phyloP scores from a whole-genome alignment of 1,140 invertebrate species.

The Sinella curviseta region DNA sequence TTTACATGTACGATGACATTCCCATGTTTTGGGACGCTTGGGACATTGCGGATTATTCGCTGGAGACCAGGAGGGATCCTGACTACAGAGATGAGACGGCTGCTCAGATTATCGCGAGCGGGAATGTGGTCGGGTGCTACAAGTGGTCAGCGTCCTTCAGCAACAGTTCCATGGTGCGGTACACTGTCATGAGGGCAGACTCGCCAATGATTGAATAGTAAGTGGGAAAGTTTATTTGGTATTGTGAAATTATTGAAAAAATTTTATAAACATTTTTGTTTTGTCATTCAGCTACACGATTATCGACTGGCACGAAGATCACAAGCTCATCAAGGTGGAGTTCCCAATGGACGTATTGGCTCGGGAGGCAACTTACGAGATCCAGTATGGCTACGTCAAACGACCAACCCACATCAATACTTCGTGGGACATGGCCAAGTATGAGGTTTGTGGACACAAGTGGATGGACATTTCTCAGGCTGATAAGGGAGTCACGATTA shows the following conservation, averaged over 20 bases:
- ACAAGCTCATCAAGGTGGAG: slow-evolving; percentile 52
- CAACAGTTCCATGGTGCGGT: slow-evolving; percentile 55
- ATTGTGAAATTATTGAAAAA: too few relatives aligned
- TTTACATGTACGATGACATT: slow-evolving; percentile 60
- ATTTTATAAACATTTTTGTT: too few relatives aligned
- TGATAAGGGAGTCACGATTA: slow-evolving; percentile 57
- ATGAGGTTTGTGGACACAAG: slow-evolving; percentile 60
- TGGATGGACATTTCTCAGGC: slow-evolving; percentile 60
- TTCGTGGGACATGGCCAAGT: slow-evolving; percentile 61
- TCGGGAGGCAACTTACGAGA: slow-evolving; percentile 57
- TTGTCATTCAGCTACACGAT: slow-evolving; percentile 60
- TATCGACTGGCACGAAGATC: slow-evolving; percentile 34
- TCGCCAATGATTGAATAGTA: slow-evolving; percentile 50
- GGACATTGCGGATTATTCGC: slow-evolving; percentile 57
- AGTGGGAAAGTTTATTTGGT: not conserved
- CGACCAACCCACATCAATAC: slow-evolving; percentile 61
- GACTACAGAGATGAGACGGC: slow-evolving; percentile 28
- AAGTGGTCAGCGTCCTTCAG: slow-evolving; percentile 54
- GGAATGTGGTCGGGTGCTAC: slow-evolving; percentile 53
- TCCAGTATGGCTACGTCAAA: slow-evolving; percentile 58
- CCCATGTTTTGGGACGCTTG: slow-evolving; percentile 65
- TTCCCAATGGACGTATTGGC: slow-evolving; percentile 57
- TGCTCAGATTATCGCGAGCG: slow-evolving; percentile 5
- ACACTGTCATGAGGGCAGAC: slow-evolving; percentile 56
- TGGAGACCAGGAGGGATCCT: slow-evolving; percentile 56